Base-by-base conservation (phyloP, 2,888 invertebrate species). In the Volucella inanis region DNA sequence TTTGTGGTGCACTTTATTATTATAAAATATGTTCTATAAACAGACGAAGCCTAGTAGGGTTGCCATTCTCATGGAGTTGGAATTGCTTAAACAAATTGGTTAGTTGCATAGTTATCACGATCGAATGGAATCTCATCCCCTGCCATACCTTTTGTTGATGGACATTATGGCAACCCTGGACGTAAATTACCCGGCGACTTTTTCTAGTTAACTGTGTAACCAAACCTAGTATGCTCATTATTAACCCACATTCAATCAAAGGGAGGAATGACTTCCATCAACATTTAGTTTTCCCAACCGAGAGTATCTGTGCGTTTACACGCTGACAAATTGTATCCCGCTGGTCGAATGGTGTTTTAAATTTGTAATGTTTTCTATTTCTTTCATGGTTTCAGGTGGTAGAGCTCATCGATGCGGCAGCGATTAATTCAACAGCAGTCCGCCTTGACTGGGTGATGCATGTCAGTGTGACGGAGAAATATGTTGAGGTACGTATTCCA, bases 401-500 rank as follows among this genome's bases (percentile, higher is more conserved):
- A 59, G 95, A 96, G 89, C 93, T 98, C 87, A 92, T 92, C 76
- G 93, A 94, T 90, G 94, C 94, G 41, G 91, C 92, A 57, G 92
- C 94, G 18, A 91, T 93, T 77, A 93, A 93, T 87, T 93, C 94
- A 38, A 93, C 93, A 87, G 93, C 94, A 10, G 93, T 94, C 52
- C 92, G 93, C 81, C 89, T 94, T 76, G 92, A 93, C 83, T 94
- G 94, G 94, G 91, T 92, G 82, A 89, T 92, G 85, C 91, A 92
- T 87, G 90, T 92, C 12, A 90, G 91, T 87, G 89, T 90, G 43
- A 91, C 89, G 55, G 92, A 92, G 80, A 91, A 92, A 88, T 92
- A 92, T 87, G 91, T 92, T 70, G 92, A 92, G 91, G 92, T 92
- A 88, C 74, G 87, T 76, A 64, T 68, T 18, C 18, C 22, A 22